Evolutionary conservation across 2,113 vertebrate species (phyloP), one percentile per base, ranked within the genome.

Genomic region (Pycnonotus jocosus): DNA sequence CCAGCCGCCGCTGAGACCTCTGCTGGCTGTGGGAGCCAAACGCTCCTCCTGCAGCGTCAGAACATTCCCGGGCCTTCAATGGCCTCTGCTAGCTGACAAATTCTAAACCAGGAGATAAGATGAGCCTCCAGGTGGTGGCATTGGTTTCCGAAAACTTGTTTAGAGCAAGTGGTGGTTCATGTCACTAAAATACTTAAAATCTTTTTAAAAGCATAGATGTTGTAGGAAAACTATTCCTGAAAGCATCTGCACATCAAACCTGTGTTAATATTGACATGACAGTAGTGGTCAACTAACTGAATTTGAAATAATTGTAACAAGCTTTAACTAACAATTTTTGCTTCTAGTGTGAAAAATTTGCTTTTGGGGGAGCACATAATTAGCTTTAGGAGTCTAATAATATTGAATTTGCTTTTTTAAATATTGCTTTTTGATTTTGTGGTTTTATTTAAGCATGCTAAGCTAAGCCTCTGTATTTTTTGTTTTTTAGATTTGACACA

Each of bases 401-500:
- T 96, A 84, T 90, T 90, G 77, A 93, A 77, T 96, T 97, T 90
- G 68, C 69, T 69, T 95, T 96, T 95, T 83, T 15, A 89, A 96
- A 97, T 97, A 92, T 54, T 97, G 85, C 80, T 97, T 97, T 96
- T 97, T 95, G 97, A 94, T 97, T 97, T 98, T 98, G 95, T 98
- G 97, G 77, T 97, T 98, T 98, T 96, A 97, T 98, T 98, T 98
- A 97, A 96, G 98, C 98, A 98, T 99, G 98, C 97, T 98, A 98
- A 98, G 98, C 98, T 98, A 98, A 98, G 98, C 98, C 92, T 98
- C 96, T 98, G 95, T 98, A 94, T 98, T 98, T 98, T 98, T 96
- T 98, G 93, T 97, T 98, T 98, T 99, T 98, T 99, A 99, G 99
- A 99, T 97, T 95, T 98, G 98, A 99, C 97, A 98, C 98, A 98